These are phyloP conservation scores for Malurus alboscapulatus DNA, from an alignment of 2,113 vertebrate genomes.

Conservation along the genomic window DNA sequence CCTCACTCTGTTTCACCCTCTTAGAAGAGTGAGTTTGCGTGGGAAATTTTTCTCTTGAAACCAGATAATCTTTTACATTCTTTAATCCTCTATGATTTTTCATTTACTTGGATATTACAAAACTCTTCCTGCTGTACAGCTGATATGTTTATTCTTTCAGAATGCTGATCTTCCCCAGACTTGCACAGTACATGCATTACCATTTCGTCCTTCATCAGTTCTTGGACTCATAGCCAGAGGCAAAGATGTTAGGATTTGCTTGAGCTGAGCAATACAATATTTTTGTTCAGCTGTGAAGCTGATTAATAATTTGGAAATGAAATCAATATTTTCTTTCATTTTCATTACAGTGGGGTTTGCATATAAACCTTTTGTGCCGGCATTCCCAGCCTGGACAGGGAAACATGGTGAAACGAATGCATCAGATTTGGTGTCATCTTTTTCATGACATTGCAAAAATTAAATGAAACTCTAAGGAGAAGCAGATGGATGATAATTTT, in stretches of 20 bases:
- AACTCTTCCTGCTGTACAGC: background rate
- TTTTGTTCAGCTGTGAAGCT: conserved; percentile 72
- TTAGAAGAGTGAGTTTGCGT: background rate
- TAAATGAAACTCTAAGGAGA: background rate
- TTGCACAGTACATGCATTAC: background rate
- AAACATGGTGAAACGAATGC: background rate
- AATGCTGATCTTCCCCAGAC: background rate
- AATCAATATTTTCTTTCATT: conserved; percentile 75
- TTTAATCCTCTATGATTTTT: background rate
- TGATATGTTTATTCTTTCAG: background rate
- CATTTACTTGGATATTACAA: background rate
- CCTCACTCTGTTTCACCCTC: background rate
- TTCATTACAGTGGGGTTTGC: conserved; percentile 28
- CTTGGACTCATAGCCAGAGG: conserved; percentile 55
- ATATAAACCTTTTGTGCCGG: background rate
- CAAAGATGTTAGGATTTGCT: conserved; percentile 70
- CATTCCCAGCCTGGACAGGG: background rate
- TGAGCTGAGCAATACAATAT: conserved; percentile 74
- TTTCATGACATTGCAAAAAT: background rate
- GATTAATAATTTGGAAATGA: conserved; percentile 81
- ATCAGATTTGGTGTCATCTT: background rate
- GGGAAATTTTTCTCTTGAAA: background rate
- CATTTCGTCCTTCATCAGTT: conserved; percentile 60
- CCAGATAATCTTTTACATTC: background rate
- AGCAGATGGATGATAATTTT: background rate